Evolutionary conservation across 2,888 invertebrate genomes (phyloP).

Genomic region (Stratiomys singularior): DNA sequence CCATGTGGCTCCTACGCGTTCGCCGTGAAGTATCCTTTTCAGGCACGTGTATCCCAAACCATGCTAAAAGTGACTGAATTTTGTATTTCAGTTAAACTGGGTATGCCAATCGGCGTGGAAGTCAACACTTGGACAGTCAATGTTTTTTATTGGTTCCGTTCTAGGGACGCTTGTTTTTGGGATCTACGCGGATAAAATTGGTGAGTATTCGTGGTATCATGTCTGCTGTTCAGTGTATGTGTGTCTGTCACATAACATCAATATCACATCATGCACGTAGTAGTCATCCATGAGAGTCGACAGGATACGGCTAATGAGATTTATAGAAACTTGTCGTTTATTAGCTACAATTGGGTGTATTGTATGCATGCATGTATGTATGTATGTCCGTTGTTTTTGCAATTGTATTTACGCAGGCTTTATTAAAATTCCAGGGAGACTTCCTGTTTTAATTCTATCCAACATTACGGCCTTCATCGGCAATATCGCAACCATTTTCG

Average conservation of each 20-base stretch:
- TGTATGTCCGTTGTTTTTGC: not conserved
- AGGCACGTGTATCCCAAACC: not conserved
- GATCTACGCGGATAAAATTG: constrained; percentile 69
- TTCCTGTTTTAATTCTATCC: constrained; percentile 68
- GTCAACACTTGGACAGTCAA: constrained; percentile 70
- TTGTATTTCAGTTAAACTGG: constrained; percentile 67
- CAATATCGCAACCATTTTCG: constrained; percentile 67
- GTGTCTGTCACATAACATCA: not conserved
- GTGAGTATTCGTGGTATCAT: constrained; percentile 48
- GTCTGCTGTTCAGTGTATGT: not conserved
- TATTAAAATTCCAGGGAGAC: constrained; percentile 61
- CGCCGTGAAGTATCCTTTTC: not conserved
- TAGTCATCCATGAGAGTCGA: constrained; percentile 5
- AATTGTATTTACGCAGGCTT: not conserved
- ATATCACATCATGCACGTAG: not conserved
- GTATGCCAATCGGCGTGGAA: constrained; percentile 71
- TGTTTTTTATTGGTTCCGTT: constrained; percentile 72
- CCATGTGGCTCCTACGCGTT: not conserved
- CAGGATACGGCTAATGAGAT: constrained; percentile 21
- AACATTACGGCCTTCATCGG: constrained; percentile 69
- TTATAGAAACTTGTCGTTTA: not conserved
- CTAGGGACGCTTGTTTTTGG: constrained; percentile 70
- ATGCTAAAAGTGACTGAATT: not conserved
- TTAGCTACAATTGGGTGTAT: not conserved
- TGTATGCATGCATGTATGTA: not conserved